A percentile compares a stretch with the other conserved stretches of the same genome.
These are phyloP conservation scores for Brachionus rotundiformis DNA, from an alignment of 1,140 invertebrate genomes.

Conservation along the genomic window DNA sequence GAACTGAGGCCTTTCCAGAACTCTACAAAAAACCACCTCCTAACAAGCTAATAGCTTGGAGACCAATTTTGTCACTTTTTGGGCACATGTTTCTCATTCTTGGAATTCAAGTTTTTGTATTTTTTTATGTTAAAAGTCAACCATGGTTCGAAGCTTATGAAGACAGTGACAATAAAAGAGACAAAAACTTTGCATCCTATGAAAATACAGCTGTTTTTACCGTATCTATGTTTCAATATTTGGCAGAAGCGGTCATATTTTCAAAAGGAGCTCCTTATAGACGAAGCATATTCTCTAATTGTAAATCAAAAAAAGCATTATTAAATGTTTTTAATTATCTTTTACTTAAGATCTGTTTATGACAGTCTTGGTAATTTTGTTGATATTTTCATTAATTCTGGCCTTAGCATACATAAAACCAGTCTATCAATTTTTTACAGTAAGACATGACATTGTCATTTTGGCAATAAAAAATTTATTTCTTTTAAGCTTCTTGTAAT, in stretches of 20 bases:
- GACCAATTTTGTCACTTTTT: slow-evolving; percentile 45
- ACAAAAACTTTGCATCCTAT: slow-evolving; percentile 46
- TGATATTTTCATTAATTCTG: slow-evolving; percentile 27
- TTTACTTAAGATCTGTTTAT: slow-evolving; percentile 22
- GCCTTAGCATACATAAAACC: background rate
- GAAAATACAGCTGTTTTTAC: slow-evolving; percentile 39
- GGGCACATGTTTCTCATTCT: slow-evolving; percentile 42
- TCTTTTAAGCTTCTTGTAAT: slow-evolving; percentile 23
- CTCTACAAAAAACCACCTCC: slow-evolving; percentile 44
- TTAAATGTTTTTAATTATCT: background rate
- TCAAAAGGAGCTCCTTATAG: slow-evolving; percentile 49
- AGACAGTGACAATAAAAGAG: slow-evolving; percentile 49
- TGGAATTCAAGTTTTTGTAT: slow-evolving; percentile 29
- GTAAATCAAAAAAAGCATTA: background rate
- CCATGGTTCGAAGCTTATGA: slow-evolving; percentile 52
- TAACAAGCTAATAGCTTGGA: slow-evolving; percentile 40
- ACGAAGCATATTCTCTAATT: slow-evolving; percentile 49
- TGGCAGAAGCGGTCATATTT: slow-evolving; percentile 51
- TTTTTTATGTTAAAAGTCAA: slow-evolving; percentile 51
- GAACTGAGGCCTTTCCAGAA: slow-evolving; percentile 50
- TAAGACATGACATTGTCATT: background rate
- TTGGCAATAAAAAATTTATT: background rate
- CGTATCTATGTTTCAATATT: slow-evolving; percentile 51
- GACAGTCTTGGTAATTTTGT: background rate
- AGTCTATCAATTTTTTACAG: slow-evolving; percentile 7